Evolutionary conservation across 2,797 vertebrate species (phyloP), one percentile per base, ranked within the genome.

Genomic region (Falco cherrug): DNA sequence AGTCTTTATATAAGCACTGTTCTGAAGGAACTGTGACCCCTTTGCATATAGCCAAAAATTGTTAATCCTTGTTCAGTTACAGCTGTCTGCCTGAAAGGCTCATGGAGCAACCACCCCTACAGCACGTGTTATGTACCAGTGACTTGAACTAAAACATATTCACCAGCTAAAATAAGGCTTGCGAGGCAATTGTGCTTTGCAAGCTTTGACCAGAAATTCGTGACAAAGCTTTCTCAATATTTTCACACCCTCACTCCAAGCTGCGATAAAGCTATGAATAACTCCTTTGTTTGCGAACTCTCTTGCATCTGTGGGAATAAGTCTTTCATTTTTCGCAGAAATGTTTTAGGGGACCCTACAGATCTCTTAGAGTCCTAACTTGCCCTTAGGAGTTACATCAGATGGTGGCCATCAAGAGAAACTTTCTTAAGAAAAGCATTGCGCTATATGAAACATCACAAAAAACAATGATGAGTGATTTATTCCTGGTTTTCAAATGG

Each of bases 151-250:
- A 26, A 90, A 69, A 56, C 50, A 48, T 28, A 29, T 47, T 80
- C 60, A 67, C 63, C 54, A 76, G 45, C 69, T 86, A 80, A 92
- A 86, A 86, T n/a, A 76, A 83, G 87, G 24, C 76, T 88, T 87
- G 54, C 71, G 85, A 80, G 90, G 60, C 60, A 68, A 79, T 48
- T 76, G 79, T 65, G 75, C 73, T 92, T 86, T 90, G 69, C 87
- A 94, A 89, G 70, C 81, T 90, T 83, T 86, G 51, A 80, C 92
- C 84, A 95, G 81, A 89, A 95, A 89, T 89, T 47, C 80, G 81
- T 65, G 87, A 84, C 87, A 84, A 92, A 90, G 51, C 69, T 95
- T 92, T 83, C 89, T 76, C 73, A 89, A 81, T 80, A 77, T 92
- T 88, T 90, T 96, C 92, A 94, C 68, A 90, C 87, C 37, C 59